A percentile compares a stretch with the other conserved stretches of the same genome.
Conservation (phyloP, 2,888 invertebrate genomes). For the Crossocerus cetratus region DNA sequence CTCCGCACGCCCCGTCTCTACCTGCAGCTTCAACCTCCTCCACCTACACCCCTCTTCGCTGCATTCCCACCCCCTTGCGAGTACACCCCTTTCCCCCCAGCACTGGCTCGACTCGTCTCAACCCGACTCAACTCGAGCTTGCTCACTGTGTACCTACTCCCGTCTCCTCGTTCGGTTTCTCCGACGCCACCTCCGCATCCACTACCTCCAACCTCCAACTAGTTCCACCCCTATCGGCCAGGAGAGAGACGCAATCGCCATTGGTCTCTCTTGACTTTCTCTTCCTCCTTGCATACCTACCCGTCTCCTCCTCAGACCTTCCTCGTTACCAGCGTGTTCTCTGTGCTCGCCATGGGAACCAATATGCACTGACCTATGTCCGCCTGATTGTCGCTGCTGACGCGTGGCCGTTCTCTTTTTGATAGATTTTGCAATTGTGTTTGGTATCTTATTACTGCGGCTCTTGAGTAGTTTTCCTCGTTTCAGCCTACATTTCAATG, state of each 20-base stretch:
- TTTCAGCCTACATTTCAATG: no score
- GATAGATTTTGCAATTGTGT: no score
- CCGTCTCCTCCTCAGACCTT: conserved; percentile 20
- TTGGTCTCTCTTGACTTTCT: conserved; percentile 57
- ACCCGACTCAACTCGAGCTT: conserved; percentile 16
- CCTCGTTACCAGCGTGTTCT: neutral
- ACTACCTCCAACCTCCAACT: conserved; percentile 40
- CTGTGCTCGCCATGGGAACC: conserved; percentile 2
- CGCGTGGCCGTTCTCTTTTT: no score
- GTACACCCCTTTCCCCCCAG: neutral
- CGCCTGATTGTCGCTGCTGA: no score
- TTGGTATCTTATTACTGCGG: no score
- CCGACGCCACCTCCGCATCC: conserved; percentile 34
- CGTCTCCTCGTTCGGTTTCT: conserved; percentile 29
- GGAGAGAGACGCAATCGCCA: conserved; percentile 40
- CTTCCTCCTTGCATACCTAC: conserved; percentile 36
- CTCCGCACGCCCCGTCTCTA: neutral
- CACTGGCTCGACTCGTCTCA: conserved; percentile 1
- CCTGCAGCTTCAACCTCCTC: neutral
- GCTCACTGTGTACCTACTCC: conserved; percentile 29
- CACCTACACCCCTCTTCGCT: no score
- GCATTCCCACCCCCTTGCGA: no score
- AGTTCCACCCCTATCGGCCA: conserved; percentile 53
- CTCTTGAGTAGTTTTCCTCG: no score
- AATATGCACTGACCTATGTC: neutral